phyloP scores from a whole-genome alignment of 2,888 invertebrate species.

The Onthophagus sagittarius region DNA sequence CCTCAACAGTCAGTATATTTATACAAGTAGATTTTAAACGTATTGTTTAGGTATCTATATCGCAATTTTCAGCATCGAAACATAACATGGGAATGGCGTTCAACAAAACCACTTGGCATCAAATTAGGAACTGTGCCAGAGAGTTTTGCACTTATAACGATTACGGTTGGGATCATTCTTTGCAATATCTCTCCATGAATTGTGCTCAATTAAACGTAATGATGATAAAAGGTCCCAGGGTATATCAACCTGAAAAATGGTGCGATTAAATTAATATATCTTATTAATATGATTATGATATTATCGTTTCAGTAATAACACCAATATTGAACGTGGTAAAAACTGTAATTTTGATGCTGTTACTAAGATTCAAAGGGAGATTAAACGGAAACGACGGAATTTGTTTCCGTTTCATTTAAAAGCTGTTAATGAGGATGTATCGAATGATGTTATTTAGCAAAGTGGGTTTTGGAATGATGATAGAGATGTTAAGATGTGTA shows the following conservation, averaged over 20 bases:
- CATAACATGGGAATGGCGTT: not conserved
- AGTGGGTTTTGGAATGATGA: not conserved
- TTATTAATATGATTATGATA: too few species aligned
- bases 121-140: not conserved
- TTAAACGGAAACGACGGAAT: not conserved
- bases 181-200: not conserved
- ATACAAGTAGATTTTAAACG: not conserved
- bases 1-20: not conserved
- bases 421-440: not conserved
- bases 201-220: not conserved
- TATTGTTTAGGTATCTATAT: not conserved
- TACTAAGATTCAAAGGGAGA: not conserved
- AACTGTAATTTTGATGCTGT: not conserved
- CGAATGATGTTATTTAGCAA: not conserved
- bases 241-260: not conserved
- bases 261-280: not conserved
- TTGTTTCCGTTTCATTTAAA: not conserved
- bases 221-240: not conserved
- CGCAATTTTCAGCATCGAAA: not conserved
- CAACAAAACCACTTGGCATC: not conserved
- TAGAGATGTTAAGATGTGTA: not conserved
- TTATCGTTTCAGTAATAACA: too few species aligned
- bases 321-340: too few species aligned
- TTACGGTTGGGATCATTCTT: not conserved
- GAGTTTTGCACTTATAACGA: slow-evolving; percentile 1